Percentiles rank a stretch among this genome's conserved stretches.
Evolutionary conservation across 92 coral and sea anemone genomes (phyloP).

Genomic region (Pocillopora grandis): DNA sequence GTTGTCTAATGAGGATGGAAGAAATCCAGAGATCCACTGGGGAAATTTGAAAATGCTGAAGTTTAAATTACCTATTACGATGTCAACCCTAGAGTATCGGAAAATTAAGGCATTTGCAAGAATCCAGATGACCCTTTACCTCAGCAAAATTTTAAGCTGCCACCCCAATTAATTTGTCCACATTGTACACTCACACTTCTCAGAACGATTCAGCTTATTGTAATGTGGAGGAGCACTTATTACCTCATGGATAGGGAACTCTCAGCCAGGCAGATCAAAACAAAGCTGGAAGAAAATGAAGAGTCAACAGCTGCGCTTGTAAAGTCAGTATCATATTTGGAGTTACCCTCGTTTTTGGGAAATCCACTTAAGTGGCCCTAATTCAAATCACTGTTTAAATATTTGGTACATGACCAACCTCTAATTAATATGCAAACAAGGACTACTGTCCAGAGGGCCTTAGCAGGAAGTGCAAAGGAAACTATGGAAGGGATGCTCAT

Average conservation of each 20-base stretch:
- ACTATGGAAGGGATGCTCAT: conserved; percentile 65
- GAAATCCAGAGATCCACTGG: too few species aligned
- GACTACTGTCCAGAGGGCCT: conserved; percentile 47
- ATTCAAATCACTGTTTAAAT: conserved; percentile 41
- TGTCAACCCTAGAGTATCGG: too few species aligned
- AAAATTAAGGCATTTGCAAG: too few species aligned
- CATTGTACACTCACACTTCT: not conserved
- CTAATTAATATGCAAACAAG: conserved; percentile 58
- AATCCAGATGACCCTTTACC: too few species aligned
- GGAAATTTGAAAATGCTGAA: too few species aligned
- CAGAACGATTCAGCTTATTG: not conserved
- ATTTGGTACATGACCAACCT: conserved; percentile 59
- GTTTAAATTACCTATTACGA: too few species aligned
- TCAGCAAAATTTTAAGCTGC: not conserved
- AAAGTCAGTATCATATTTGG: conserved; percentile 34
- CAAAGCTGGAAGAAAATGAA: not conserved
- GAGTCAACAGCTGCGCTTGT: conserved; percentile 33
- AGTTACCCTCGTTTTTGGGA: conserved; percentile 49
- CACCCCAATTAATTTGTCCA: conserved; percentile 11
- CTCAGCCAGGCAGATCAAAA: not conserved
- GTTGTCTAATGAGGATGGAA: too few species aligned
- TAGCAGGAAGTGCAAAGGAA: conserved; percentile 51
- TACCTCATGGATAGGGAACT: not conserved
- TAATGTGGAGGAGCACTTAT: not conserved
- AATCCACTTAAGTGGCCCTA: not conserved